phyloP scores from a whole-genome alignment of 2,888 invertebrate genomes.

The Meta bourneti region DNA sequence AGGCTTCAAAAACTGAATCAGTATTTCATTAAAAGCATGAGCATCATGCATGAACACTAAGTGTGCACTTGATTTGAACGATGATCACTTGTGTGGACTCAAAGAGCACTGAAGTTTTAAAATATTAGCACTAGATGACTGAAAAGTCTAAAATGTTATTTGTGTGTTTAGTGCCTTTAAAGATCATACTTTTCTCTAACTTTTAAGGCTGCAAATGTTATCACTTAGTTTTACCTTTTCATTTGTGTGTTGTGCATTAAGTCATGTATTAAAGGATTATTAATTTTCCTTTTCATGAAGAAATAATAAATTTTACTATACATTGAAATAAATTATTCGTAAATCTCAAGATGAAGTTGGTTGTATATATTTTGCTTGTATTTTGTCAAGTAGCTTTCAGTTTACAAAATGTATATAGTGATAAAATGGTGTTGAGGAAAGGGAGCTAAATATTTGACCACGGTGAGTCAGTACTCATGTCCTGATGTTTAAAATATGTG shows the following conservation, averaged over 20 bases:
- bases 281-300: background rate
- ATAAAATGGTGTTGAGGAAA: too few relatives aligned
- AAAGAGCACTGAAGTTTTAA: background rate
- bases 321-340: background rate
- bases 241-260: background rate
- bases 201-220: background rate
- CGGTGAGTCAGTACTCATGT: too few relatives aligned
- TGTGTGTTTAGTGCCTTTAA: background rate
- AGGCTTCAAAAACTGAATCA: background rate
- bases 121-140: background rate
- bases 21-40: background rate
- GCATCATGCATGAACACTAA: background rate
- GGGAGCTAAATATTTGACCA: too few relatives aligned
- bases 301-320: background rate
- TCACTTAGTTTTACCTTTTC: background rate
- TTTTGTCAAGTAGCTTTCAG: background rate
- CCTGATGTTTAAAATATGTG: too few relatives aligned
- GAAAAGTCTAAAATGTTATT: background rate
- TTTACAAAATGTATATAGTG: too few relatives aligned
- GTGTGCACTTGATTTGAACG: background rate
- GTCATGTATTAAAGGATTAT: background rate
- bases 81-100: background rate
- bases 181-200: background rate
- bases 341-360: background rate
- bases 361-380: background rate